phyloP scores from a whole-genome alignment of 2,797 vertebrate genomes.

The Leptodactylus fallax region DNA sequence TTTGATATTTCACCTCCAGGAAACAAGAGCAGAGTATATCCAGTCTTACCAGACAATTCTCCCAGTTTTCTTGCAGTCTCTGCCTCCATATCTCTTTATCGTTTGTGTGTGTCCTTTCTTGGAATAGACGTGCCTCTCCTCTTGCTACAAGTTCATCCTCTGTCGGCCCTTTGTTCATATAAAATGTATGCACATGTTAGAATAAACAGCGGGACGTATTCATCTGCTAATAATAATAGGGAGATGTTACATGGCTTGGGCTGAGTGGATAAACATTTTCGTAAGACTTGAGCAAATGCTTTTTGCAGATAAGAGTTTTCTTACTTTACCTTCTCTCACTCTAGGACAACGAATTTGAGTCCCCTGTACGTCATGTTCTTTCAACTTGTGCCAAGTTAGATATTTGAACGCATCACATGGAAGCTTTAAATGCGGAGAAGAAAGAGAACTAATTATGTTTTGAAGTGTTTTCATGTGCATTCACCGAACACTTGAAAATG shows the following conservation, averaged over 20 bases:
- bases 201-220: not conserved
- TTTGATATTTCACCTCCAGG: not conserved
- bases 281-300: slow-evolving; percentile 28
- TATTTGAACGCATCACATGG: slow-evolving; percentile 88
- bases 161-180: slow-evolving; percentile 80
- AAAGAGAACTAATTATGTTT: slow-evolving; percentile 62
- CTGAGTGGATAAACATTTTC: slow-evolving; percentile 20
- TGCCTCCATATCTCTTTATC: slow-evolving; percentile 83
- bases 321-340: slow-evolving; percentile 88
- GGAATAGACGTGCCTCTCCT: slow-evolving; percentile 68
- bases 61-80: slow-evolving; percentile 92
- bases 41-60: slow-evolving; percentile 86
- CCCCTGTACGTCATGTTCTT: slow-evolving; percentile 84
- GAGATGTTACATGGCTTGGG: not conserved
- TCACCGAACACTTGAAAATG: slow-evolving; percentile 58
- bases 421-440: slow-evolving; percentile 77
- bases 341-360: slow-evolving; percentile 89
- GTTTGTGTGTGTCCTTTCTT: slow-evolving; percentile 71
- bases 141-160: slow-evolving; percentile 80
- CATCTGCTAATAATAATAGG: not conserved
- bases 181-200: slow-evolving; percentile 21
- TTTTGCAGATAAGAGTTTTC: slow-evolving; percentile 20
- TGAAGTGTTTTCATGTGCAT: slow-evolving; percentile 58
- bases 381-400: slow-evolving; percentile 83
- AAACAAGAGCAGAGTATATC: not conserved